Conservation (phyloP, 2,888 invertebrate species). For the Cotesia congregata region DNA sequence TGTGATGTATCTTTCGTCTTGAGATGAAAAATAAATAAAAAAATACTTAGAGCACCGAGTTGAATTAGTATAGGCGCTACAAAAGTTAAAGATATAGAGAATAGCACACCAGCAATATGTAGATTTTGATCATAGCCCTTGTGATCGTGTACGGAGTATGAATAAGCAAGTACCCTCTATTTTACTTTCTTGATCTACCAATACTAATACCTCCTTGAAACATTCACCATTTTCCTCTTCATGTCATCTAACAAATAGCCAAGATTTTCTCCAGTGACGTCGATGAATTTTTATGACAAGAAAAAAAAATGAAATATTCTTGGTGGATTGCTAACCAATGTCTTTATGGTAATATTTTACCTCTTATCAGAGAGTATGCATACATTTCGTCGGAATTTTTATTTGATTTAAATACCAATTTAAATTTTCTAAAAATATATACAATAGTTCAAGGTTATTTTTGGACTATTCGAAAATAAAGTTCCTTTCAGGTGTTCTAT, state of each 20-base stretch:
- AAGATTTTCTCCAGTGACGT: conserved; percentile 28
- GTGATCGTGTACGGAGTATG: conserved; percentile 45
- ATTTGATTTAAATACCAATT: not conserved
- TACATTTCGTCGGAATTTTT: conserved; percentile 24
- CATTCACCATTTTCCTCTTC: conserved; percentile 32
- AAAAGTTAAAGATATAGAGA: conserved; percentile 14
- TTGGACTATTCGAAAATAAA: no score
- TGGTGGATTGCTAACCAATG: not conserved
- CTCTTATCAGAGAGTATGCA: conserved; percentile 23
- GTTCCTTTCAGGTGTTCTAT: no score
- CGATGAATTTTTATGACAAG: conserved; percentile 28
- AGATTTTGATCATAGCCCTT: conserved; percentile 45
- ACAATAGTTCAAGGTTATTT: not conserved
- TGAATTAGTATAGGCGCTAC: not conserved
- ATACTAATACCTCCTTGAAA: conserved; percentile 41
- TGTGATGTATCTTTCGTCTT: conserved; percentile 37
- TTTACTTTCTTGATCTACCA: conserved; percentile 31
- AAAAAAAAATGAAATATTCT: conserved; percentile 10
- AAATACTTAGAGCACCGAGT: not conserved
- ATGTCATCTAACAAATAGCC: conserved; percentile 39
- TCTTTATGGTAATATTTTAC: conserved; percentile 17
- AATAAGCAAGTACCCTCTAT: conserved; percentile 38
- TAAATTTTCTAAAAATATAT: not conserved
- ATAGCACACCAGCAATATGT: conserved; percentile 24
- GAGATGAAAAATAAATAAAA: not conserved